Conservation (phyloP, 1,140 invertebrate species). For the Bombus waltoni region DNA sequence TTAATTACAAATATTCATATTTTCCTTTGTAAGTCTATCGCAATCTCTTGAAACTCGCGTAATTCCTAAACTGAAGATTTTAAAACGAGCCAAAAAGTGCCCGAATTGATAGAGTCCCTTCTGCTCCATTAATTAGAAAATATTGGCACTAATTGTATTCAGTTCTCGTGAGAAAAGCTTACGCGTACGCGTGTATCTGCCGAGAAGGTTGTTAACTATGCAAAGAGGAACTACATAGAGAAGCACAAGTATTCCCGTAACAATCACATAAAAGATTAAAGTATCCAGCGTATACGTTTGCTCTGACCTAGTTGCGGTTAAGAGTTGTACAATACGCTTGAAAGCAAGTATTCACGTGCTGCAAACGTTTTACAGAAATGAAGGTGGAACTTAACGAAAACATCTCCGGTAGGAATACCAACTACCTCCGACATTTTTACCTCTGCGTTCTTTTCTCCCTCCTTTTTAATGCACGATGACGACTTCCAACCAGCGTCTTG, state of each 20-base stretch:
- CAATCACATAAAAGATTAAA: constrained; percentile 50
- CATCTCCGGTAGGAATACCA: constrained; percentile 16
- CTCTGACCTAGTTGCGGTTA: constrained; percentile 36
- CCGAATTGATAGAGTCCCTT: neutral
- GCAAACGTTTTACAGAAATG: constrained; percentile 21
- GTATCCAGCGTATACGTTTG: constrained; percentile 31
- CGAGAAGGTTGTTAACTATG: constrained; percentile 4
- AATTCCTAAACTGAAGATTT: rapidly evolving
- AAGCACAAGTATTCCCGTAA: constrained; percentile 32
- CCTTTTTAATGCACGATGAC: constrained; percentile 7
- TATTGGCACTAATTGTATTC: neutral
- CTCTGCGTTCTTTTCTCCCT: neutral
- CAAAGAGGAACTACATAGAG: neutral
- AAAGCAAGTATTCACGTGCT: constrained; percentile 30
- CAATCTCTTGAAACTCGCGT: neutral
- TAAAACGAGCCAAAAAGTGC: neutral
- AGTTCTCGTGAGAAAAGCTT: neutral
- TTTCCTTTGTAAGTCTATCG: too few relatives aligned
- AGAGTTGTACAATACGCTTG: constrained; percentile 30
- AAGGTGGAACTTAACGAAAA: constrained; percentile 43
- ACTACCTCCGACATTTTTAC: constrained; percentile 10
- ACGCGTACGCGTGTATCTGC: neutral
- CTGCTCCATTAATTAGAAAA: neutral
- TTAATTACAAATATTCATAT: too few relatives aligned
- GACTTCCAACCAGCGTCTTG: neutral